These are phyloP conservation scores for Actinia equina DNA, from an alignment of 64 coral and sea anemone genomes.

Conservation along the genomic window DNA sequence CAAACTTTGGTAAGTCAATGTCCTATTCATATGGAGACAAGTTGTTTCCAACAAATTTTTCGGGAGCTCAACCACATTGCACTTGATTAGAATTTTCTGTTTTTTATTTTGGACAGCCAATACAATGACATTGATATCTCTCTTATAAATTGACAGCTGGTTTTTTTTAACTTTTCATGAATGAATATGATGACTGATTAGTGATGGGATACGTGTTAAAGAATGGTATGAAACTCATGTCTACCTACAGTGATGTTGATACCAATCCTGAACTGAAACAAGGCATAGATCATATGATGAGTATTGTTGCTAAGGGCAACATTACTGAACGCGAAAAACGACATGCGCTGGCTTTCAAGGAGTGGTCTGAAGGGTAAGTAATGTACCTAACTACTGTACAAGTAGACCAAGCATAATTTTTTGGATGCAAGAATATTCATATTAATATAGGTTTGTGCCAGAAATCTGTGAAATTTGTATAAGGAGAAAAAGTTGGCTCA, in stretches of 20 bases:
- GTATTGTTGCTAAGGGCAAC: conserved; percentile 23
- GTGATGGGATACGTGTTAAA: conserved; percentile 51
- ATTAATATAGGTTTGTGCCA: too few species aligned
- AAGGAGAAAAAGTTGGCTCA: too few species aligned
- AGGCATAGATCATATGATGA: neutral
- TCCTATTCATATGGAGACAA: too few species aligned
- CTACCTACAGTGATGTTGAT: conserved; percentile 41
- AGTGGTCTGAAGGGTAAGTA: conserved; percentile 26
- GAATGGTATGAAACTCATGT: conserved; percentile 71
- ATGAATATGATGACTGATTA: neutral
- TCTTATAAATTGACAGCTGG: too few species aligned
- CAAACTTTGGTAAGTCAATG: conserved; percentile 39
- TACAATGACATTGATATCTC: too few species aligned
- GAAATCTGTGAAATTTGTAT: too few species aligned
- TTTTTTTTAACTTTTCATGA: neutral
- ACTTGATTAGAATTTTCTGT: too few species aligned
- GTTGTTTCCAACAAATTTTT: too few species aligned
- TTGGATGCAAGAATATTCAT: too few species aligned
- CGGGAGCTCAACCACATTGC: too few species aligned
- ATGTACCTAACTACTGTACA: neutral
- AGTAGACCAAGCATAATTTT: neutral
- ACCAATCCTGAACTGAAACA: neutral
- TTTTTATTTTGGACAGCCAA: too few species aligned
- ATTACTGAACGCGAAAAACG: conserved; percentile 33
- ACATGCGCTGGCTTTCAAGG: conserved; percentile 22